Conservation (phyloP, 2,113 vertebrate genomes). For the Sander vitreus region DNA sequence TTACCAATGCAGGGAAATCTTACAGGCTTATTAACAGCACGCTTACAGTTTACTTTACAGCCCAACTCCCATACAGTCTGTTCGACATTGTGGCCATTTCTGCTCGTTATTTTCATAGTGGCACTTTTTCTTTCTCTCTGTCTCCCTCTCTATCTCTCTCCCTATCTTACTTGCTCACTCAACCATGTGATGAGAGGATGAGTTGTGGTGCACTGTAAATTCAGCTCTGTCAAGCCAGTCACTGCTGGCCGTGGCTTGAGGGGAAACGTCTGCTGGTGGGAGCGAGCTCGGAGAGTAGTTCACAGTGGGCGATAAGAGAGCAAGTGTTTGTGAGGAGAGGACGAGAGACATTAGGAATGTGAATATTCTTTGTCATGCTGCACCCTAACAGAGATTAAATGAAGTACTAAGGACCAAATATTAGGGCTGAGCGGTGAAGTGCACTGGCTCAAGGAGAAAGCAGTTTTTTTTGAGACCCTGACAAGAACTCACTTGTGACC, state of each 20-base stretch:
- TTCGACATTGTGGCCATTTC: constrained; percentile 42
- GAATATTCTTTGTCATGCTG: constrained; percentile 16
- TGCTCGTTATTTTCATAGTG: constrained; percentile 55
- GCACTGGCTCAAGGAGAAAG: constrained; percentile 3
- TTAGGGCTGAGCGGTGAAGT: neutral
- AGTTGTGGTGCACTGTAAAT: constrained; percentile 71
- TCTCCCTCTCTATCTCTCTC: constrained; percentile 23
- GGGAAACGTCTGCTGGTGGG: constrained; percentile 71
- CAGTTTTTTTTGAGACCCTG: neutral
- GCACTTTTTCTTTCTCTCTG: constrained; percentile 11
- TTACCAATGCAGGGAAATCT: constrained; percentile 8
- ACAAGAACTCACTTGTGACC: constrained; percentile 1
- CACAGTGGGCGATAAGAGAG: constrained; percentile 9
- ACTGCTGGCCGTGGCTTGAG: constrained; percentile 69
- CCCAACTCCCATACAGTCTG: constrained; percentile 29
- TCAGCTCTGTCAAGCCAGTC: constrained; percentile 65
- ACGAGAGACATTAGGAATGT: constrained; percentile 24
- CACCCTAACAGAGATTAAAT: constrained; percentile 12
- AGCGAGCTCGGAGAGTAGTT: constrained; percentile 38
- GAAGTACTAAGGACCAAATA: neutral
- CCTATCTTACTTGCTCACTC: constrained; percentile 58
- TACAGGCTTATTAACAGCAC: constrained; percentile 39
- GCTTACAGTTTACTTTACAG: constrained; percentile 34
- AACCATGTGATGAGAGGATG: constrained; percentile 60
- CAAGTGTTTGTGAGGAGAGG: constrained; percentile 11